Conservation (phyloP, 2,113 vertebrate species). For the Dasyornis broadbenti region DNA sequence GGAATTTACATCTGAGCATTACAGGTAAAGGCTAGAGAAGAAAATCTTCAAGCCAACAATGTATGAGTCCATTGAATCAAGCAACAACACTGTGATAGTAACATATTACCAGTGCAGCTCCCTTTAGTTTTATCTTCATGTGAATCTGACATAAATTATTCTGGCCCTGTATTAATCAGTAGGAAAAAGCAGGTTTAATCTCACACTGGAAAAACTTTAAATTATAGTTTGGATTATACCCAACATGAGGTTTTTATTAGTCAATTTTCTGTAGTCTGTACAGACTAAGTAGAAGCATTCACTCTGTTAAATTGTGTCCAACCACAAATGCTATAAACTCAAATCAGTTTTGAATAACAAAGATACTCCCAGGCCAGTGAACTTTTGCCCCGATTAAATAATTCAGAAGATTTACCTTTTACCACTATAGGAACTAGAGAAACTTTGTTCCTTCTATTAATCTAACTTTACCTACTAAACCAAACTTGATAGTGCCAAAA, state of each 20-base stretch:
- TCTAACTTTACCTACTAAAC: not conserved
- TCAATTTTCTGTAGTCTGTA: not conserved
- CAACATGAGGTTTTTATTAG: conserved; percentile 29
- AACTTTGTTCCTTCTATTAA: not conserved
- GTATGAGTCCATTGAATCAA: not conserved
- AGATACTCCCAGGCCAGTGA: not conserved
- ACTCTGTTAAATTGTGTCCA: not conserved
- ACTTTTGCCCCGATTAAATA: not conserved
- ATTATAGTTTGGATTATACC: not conserved
- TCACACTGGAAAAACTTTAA: conserved; percentile 20
- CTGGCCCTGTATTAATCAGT: conserved; percentile 23
- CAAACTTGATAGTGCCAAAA: not conserved
- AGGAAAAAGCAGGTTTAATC: conserved; percentile 15
- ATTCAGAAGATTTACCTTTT: not conserved
- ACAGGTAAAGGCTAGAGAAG: not conserved
- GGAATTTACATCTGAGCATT: not conserved
- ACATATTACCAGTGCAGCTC: not conserved
- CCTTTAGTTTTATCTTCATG: not conserved
- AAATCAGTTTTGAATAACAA: not conserved
- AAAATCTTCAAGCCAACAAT: not conserved
- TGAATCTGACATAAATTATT: conserved; percentile 23
- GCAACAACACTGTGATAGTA: not conserved
- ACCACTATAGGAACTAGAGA: not conserved
- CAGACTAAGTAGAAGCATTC: not conserved
- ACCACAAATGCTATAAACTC: not conserved